These are phyloP conservation scores for Herpailurus yagouaroundi DNA, from an alignment of 2,113 vertebrate species.

Conservation along the genomic window DNA sequence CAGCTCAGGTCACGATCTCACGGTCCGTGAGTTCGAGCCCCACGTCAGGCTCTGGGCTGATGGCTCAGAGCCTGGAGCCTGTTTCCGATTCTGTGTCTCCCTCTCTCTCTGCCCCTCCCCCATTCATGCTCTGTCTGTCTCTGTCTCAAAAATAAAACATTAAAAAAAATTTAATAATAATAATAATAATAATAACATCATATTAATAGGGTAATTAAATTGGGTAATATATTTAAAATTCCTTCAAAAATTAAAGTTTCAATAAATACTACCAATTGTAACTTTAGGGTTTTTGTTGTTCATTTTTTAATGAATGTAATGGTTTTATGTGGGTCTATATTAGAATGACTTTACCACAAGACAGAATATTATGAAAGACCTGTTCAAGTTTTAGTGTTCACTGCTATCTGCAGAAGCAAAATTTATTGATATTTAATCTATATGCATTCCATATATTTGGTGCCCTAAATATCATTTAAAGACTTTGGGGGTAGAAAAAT, in stretches of 20 bases:
- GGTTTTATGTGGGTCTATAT: background rate
- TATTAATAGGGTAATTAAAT: background rate
- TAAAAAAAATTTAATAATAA: too few relatives aligned
- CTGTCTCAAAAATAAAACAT: too few relatives aligned
- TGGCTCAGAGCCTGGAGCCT: too few relatives aligned
- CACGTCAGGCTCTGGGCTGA: too few relatives aligned
- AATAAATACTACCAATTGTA: background rate
- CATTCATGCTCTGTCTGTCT: too few relatives aligned
- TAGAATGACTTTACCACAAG: background rate
- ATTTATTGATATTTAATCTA: background rate
- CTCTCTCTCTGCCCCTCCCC: too few relatives aligned
- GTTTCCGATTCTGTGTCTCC: too few relatives aligned
- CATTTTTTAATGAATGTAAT: background rate
- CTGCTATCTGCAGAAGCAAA: background rate
- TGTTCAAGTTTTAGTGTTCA: background rate
- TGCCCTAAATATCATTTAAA: background rate
- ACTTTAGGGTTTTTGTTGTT: background rate
- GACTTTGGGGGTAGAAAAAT: background rate
- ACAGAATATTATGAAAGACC: background rate
- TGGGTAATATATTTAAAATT: background rate
- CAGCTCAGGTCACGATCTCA: too few relatives aligned
- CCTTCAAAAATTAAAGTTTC: background rate
- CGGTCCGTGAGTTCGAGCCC: too few relatives aligned
- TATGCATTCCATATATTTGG: background rate
- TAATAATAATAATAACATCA: background rate